Conservation (phyloP, 2,797 vertebrate species). For the Taeniopygia guttata region DNA sequence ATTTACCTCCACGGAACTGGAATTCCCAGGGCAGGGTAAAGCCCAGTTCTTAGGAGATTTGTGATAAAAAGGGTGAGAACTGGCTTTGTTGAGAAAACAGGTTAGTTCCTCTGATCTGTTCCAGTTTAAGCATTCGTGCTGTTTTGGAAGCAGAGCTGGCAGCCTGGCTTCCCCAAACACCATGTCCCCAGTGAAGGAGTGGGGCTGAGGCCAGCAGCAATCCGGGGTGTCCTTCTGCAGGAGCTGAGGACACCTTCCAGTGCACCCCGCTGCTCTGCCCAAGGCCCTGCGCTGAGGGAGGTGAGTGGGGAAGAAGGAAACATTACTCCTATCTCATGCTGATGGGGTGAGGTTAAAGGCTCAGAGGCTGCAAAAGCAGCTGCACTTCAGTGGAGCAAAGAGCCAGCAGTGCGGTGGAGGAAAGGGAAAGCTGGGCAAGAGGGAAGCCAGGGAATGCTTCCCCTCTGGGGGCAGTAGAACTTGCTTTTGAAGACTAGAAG, state of each 20-base stretch:
- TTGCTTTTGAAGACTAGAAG: background rate
- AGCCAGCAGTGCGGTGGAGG: rapidly evolving
- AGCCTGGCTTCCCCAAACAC: background rate
- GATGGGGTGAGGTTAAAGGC: background rate
- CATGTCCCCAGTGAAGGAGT: rapidly evolving
- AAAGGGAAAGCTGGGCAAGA: background rate
- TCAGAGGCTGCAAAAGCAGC: background rate
- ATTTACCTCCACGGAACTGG: background rate
- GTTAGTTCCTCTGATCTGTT: background rate
- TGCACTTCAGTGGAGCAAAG: background rate
- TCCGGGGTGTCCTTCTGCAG: rapidly evolving
- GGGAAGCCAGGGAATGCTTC: conserved; percentile 17
- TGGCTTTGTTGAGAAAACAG: background rate
- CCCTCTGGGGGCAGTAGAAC: conserved; percentile 18
- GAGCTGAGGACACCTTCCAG: background rate
- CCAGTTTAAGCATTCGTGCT: background rate
- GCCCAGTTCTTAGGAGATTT: background rate
- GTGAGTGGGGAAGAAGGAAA: rapidly evolving
- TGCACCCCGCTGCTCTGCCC: background rate
- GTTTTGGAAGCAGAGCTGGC: background rate
- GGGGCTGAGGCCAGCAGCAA: background rate
- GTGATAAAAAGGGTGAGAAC: background rate
- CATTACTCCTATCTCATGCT: rapidly evolving
- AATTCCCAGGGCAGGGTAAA: background rate
- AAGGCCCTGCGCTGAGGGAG: background rate